Base-by-base conservation (phyloP, 2,888 invertebrate species). In the Geotrupes spiniger region DNA sequence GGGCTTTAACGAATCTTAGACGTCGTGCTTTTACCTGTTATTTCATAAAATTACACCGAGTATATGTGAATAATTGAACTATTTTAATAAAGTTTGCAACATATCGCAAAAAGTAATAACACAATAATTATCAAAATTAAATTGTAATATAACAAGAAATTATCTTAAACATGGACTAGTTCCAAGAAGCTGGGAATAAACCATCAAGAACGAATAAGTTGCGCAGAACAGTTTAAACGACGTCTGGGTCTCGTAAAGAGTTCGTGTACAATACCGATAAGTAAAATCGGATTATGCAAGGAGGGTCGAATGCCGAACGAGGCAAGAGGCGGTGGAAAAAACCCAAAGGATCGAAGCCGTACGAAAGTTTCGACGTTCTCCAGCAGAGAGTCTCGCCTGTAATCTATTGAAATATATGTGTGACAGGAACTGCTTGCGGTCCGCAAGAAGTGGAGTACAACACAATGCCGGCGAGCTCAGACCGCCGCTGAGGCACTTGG, bases 321-420 rank as follows among this genome's bases (percentile, higher is more conserved):
- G n/a, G n/a, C n/a, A 41, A 17, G 28, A 33, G 36, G n/a, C 36
- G 41, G 21, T 31, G 36, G 14, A 26, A 39, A 12, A 14, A 39
- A 39, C 25, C 14, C 11, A 39, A 39, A n/a, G 27, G 33, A 33
- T 8, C 14, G 21, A 21, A 4, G 6, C 21, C 21, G 21, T 29
- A 44, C 44, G 37, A 36, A 44, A 44, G 44, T 44, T 41, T 41
- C 46, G 46, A 41, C 33, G 40, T 46, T 36, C 46, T 31, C 46
- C 41, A 40, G 41, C 40, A 27, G 46, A 46, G 46, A 29, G 26
- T 25, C 8, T 42, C 10, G 54, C 50, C 57, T 57, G 57, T 61
- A 61, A 61, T 60, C 59, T 61, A 60, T 63, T 64, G 63, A 66
- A 66, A 65, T 66, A 65, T 68, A 68, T 68, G 67, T 68, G 67